Evolutionary conservation across 2,797 vertebrate genomes (phyloP).

Genomic region (Rhinophrynus dorsalis): DNA sequence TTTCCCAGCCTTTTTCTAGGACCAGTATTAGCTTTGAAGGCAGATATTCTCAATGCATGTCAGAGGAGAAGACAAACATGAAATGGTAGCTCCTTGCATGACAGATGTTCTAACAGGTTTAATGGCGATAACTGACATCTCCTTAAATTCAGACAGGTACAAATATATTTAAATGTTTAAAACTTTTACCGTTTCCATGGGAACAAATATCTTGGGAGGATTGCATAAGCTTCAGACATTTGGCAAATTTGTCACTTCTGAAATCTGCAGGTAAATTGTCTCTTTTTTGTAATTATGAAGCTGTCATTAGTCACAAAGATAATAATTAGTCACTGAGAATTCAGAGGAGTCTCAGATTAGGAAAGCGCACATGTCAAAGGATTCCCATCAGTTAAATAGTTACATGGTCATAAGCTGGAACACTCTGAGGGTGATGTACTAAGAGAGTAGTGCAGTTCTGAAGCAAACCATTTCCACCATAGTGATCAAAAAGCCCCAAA

Average conservation of each 20-base stretch:
- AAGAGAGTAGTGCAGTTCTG: too few relatives aligned
- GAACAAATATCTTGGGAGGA: constrained; percentile 22
- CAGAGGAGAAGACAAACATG: neutral
- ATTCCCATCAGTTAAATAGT: neutral
- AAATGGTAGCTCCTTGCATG: neutral
- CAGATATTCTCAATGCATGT: neutral
- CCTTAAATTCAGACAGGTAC: constrained; percentile 19
- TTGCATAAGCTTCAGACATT: constrained; percentile 35
- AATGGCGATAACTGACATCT: constrained; percentile 27
- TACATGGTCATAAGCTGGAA: too few relatives aligned
- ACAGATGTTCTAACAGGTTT: constrained; percentile 11
- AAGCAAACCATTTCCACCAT: too few relatives aligned
- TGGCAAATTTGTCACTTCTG: constrained; percentile 36
- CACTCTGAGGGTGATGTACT: too few relatives aligned
- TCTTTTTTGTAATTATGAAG: constrained; percentile 37
- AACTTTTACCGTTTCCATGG: constrained; percentile 43
- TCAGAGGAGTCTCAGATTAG: neutral
- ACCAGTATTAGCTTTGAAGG: constrained; percentile 11
- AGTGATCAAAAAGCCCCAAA: too few relatives aligned
- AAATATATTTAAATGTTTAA: constrained; percentile 33
- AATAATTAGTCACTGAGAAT: constrained; percentile 33
- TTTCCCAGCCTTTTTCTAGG: too few relatives aligned
- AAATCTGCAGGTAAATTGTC: constrained; percentile 30
- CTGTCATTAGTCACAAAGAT: constrained; percentile 43
- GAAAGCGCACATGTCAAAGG: neutral